Evolutionary conservation across 2,113 vertebrate genomes (phyloP).

Genomic region (Crotophaga sulcirostris): DNA sequence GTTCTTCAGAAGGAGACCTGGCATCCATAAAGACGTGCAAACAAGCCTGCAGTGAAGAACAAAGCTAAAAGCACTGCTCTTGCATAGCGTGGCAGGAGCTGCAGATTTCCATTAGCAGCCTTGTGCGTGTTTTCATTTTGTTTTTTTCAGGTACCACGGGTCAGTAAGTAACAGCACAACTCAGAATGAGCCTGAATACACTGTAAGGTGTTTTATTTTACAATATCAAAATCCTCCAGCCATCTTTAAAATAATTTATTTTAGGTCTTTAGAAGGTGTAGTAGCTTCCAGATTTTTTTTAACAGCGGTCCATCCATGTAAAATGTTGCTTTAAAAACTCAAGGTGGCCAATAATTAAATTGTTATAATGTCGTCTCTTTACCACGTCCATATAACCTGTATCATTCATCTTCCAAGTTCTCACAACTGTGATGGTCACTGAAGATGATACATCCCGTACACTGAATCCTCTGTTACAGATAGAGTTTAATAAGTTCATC

Average conservation of each 20-base stretch:
- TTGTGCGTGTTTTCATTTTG: background rate
- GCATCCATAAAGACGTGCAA: background rate
- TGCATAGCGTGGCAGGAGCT: background rate
- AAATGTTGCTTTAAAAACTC: background rate
- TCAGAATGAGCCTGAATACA: background rate
- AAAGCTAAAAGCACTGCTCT: background rate
- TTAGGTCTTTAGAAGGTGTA: background rate
- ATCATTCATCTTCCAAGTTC: background rate
- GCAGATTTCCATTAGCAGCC: background rate
- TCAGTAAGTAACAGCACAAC: background rate
- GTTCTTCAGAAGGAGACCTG: background rate
- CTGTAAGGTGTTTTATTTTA: background rate
- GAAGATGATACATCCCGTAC: background rate
- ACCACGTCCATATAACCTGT: background rate
- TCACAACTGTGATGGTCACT: background rate
- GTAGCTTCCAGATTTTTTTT: background rate
- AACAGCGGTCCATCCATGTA: background rate
- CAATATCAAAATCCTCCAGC: background rate
- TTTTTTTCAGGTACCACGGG: background rate
- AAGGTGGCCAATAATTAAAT: background rate
- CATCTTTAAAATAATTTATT: constrained; percentile 46
- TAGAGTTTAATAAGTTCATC: constrained; percentile 99
- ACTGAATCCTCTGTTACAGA: constrained; percentile 70
- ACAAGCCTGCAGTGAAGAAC: background rate
- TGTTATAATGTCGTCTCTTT: background rate